Conservation (phyloP, 1,140 invertebrate genomes). For the Helicoverpa zea region DNA sequence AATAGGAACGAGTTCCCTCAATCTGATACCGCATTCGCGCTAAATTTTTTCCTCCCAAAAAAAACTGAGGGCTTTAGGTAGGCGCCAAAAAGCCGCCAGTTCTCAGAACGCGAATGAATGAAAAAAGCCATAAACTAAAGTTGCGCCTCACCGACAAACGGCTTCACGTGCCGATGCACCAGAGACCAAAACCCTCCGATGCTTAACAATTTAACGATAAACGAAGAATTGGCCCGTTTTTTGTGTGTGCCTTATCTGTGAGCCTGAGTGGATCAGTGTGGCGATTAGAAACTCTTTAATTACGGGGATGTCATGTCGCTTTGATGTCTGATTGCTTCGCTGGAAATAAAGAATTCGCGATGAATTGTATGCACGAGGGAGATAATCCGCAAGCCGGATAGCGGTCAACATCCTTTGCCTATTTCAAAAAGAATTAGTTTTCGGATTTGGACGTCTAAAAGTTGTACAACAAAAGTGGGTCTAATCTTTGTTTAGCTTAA, state of each 20-base stretch:
- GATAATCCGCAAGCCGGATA: background rate
- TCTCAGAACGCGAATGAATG: conserved; percentile 80
- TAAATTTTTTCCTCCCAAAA: conserved; percentile 44
- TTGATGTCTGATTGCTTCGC: conserved; percentile 37
- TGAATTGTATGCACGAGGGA: conserved; percentile 5
- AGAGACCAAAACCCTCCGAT: conserved; percentile 73
- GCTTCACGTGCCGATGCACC: conserved; percentile 80
- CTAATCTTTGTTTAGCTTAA: background rate
- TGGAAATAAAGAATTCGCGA: conserved; percentile 26
- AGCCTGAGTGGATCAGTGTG: conserved; percentile 30
- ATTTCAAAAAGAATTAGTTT: background rate
- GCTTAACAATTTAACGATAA: conserved; percentile 78
- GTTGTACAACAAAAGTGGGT: background rate
- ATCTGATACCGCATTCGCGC: conserved; percentile 47
- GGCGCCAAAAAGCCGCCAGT: conserved; percentile 83
- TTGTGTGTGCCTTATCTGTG: conserved; percentile 63
- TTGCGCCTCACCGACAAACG: conserved; percentile 72
- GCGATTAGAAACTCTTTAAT: conserved; percentile 46
- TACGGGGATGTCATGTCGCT: conserved; percentile 37
- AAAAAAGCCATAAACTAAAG: conserved; percentile 80
- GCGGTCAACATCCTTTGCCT: background rate
- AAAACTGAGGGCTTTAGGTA: conserved; percentile 60
- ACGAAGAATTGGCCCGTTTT: conserved; percentile 62
- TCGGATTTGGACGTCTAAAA: background rate
- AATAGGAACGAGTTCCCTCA: conserved; percentile 32